These are phyloP conservation scores for Drosophila elegans DNA, from an alignment of 1,140 invertebrate species.

Conservation along the genomic window DNA sequence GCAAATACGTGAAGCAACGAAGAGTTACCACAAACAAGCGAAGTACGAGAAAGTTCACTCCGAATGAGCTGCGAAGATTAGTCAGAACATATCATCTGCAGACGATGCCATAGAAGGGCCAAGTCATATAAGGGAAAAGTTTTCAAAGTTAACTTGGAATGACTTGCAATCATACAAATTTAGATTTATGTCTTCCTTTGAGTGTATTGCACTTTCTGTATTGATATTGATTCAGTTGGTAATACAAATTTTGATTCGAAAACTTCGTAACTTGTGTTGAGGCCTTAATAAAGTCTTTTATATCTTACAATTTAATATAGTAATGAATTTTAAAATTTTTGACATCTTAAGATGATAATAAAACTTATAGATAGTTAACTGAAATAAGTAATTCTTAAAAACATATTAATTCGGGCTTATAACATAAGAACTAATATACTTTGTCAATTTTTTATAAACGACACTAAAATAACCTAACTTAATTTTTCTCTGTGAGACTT, in stretches of 20 bases:
- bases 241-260: too few relatives aligned
- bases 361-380: too few relatives aligned
- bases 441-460: too few relatives aligned
- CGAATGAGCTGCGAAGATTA: conserved; percentile 43
- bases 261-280: background rate
- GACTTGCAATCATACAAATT: conserved; percentile 4
- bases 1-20: conserved; percentile 44
- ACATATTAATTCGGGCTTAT: background rate
- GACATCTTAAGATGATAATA: too few relatives aligned
- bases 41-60: conserved; percentile 26
- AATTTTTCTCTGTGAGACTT: background rate
- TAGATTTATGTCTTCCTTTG: background rate
- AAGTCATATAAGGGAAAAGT: conserved; percentile 14
- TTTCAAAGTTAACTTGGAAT: background rate
- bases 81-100: conserved; percentile 26
- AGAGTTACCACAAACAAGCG: conserved; percentile 23
- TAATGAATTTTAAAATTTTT: too few relatives aligned
- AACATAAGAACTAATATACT: too few relatives aligned
- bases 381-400: too few relatives aligned
- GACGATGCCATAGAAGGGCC: conserved; percentile 1
- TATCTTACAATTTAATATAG: background rate
- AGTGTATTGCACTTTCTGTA: background rate
- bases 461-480: too few relatives aligned
- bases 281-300: too few relatives aligned
- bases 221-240: background rate